Base-by-base conservation (phyloP, 2,797 vertebrate species). In the Odontamblyopus lacepedii region DNA sequence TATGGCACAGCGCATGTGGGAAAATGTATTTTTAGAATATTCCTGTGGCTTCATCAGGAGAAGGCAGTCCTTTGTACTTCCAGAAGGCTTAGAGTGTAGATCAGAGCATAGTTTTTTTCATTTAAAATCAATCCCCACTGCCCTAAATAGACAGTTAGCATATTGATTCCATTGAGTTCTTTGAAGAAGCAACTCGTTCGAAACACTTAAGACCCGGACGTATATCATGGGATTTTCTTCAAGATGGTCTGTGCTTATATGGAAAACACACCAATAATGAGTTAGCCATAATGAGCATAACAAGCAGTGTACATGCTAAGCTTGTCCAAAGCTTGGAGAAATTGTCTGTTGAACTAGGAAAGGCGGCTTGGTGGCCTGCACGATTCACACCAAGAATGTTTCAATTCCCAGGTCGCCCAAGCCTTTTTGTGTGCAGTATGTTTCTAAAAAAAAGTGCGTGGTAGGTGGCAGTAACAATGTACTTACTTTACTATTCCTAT, bases 1-100 rank as follows among this genome's bases (percentile, higher is more conserved):
- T 93, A 93, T 93, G 88, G 92, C 91, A 93, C 92, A 91, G 93
- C 84, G 83, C 93, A 93, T 87, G 90, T 92, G 92, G 92, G 92
- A 92, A 92, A 91, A 91, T 77, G 5, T 94, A 94, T 94, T 94
- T 94, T 93, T 94, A 94, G 94, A 73, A 65, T 50, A 67, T 85
- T 87, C 80, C 71, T 69, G 74, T 55, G 70, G 78, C 80, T 85
- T 83, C 78, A 84, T 63, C 51, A 66, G 76, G 44, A 66, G 77
- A 74, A 83, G 66, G 59, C 61, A 75, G 65, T 69, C 66, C 75
- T 51, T n/a, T 64, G 60, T 56, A 63, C 77, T 69, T 32, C 76
- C 82, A 79, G 78, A 77, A 79, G 61, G 65, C 30, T 68, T 78
- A 81, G 67, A 48, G 38, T 51, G 63, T 76, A 65, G 72, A 80